Conservation (phyloP, 35 echinoderm and acorn worm species). For the Patiria miniata region DNA sequence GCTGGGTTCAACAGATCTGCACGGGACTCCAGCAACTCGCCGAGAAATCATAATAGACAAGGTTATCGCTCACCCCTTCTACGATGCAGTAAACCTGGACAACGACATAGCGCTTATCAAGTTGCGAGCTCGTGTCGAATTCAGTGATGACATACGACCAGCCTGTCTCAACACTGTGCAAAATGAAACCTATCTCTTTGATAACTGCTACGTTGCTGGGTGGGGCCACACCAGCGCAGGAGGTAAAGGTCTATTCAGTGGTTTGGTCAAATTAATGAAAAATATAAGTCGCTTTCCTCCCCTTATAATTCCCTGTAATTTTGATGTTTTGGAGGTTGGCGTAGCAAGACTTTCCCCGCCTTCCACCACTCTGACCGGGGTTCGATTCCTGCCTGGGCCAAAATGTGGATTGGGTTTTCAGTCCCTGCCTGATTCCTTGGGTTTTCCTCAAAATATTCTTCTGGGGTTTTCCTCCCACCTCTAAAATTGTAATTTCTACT, state of each 20-base stretch:
- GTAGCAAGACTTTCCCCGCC: too few relatives aligned
- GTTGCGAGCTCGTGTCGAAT: not conserved
- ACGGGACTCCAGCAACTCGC: not conserved
- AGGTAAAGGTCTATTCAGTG: not conserved
- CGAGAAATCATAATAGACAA: not conserved
- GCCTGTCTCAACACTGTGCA: not conserved
- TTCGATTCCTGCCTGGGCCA: too few relatives aligned
- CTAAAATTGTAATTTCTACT: too few relatives aligned
- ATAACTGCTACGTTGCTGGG: not conserved
- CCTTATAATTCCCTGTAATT: too few relatives aligned
- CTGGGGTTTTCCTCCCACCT: too few relatives aligned
- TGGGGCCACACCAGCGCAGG: not conserved
- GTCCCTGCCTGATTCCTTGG: too few relatives aligned
- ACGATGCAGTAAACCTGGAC: not conserved
- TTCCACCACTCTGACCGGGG: too few relatives aligned
- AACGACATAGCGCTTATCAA: conserved; percentile 13
- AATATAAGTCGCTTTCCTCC: too few relatives aligned
- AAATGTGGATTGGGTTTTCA: too few relatives aligned
- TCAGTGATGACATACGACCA: not conserved
- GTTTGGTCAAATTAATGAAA: too few relatives aligned
- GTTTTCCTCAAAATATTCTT: too few relatives aligned
- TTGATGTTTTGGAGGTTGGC: too few relatives aligned
- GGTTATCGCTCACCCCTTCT: not conserved
- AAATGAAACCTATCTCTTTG: not conserved
- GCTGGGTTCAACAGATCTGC: not conserved